These are phyloP conservation scores for Bovichtus diacanthus DNA, from an alignment of 2,797 vertebrate species.

Conservation along the genomic window DNA sequence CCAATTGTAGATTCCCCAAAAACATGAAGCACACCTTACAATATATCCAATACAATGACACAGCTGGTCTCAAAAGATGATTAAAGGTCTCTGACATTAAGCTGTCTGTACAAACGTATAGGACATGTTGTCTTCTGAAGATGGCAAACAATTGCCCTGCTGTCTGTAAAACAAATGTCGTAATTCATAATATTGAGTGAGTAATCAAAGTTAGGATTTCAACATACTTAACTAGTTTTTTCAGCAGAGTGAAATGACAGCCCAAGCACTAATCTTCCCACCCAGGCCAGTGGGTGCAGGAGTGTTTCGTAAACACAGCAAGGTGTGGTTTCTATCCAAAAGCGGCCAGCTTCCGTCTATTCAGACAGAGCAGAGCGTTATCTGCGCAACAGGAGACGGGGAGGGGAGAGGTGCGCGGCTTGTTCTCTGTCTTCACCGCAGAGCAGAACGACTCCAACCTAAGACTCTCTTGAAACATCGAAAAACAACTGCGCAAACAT, in stretches of 20 bases:
- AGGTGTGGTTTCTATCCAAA: slow-evolving; percentile 84
- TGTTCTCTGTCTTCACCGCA: slow-evolving; percentile 39
- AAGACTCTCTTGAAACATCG: background rate
- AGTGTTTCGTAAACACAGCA: slow-evolving; percentile 62
- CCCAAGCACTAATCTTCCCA: slow-evolving; percentile 22
- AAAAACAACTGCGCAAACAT: slow-evolving; percentile 50
- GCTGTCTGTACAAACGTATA: background rate
- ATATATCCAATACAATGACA: background rate
- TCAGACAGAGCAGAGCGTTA: slow-evolving; percentile 59
- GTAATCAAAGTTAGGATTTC: slow-evolving; percentile 1
- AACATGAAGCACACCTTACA: background rate
- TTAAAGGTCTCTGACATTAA: background rate
- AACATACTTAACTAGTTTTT: background rate
- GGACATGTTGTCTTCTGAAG: background rate
- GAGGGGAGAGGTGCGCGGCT: slow-evolving; percentile 45
- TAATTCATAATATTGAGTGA: background rate
- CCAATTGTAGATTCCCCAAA: background rate
- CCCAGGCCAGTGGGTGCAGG: slow-evolving; percentile 6
- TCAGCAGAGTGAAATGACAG: background rate
- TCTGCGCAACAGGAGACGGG: slow-evolving; percentile 74
- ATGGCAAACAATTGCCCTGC: background rate
- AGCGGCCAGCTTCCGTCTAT: slow-evolving; percentile 75
- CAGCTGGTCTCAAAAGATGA: background rate
- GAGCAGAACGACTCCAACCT: background rate
- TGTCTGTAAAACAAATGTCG: background rate